Evolutionary conservation across 2,888 invertebrate genomes (phyloP).

Genomic region (Baccha elongata): DNA sequence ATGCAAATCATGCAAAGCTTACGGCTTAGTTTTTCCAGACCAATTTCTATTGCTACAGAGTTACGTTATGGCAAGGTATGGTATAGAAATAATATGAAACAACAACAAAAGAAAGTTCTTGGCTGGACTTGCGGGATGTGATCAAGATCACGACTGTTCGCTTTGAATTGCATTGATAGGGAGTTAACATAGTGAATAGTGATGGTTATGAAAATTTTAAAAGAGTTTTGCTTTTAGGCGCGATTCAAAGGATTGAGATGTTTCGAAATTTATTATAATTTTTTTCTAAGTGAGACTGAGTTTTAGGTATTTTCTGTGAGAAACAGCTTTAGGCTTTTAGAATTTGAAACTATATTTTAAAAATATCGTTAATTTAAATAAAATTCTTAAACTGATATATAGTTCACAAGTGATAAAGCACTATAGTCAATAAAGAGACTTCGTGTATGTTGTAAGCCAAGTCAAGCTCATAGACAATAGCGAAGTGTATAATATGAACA

Average conservation of each 20-base stretch:
- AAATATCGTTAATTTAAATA: too few relatives aligned
- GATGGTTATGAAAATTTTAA: conserved; percentile 10
- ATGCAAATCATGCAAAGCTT: conserved; percentile 59
- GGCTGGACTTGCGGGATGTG: conserved; percentile 42
- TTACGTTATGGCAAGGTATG: neutral
- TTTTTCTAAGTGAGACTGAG: neutral
- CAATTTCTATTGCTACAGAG: conserved; percentile 15
- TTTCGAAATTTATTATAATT: conserved; percentile 23
- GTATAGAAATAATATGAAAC: conserved; percentile 6
- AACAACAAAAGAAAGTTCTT: conserved; percentile 48
- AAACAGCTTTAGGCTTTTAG: conserved; percentile 24
- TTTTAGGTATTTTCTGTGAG: neutral
- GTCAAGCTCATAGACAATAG: too few relatives aligned
- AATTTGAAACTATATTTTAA: too few relatives aligned
- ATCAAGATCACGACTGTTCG: conserved; percentile 57
- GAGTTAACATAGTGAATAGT: neutral
- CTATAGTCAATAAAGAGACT: too few relatives aligned
- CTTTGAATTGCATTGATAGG: conserved; percentile 28
- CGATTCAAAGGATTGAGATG: conserved; percentile 24
- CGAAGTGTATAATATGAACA: too few relatives aligned
- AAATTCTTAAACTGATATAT: too few relatives aligned
- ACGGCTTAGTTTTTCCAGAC: conserved; percentile 18
- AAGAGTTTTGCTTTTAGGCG: conserved; percentile 20
- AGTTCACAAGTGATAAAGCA: too few relatives aligned
- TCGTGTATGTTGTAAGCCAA: too few relatives aligned